These are phyloP conservation scores for Leucopternis melanops DNA, from an alignment of 2,113 vertebrate species.

Conservation along the genomic window DNA sequence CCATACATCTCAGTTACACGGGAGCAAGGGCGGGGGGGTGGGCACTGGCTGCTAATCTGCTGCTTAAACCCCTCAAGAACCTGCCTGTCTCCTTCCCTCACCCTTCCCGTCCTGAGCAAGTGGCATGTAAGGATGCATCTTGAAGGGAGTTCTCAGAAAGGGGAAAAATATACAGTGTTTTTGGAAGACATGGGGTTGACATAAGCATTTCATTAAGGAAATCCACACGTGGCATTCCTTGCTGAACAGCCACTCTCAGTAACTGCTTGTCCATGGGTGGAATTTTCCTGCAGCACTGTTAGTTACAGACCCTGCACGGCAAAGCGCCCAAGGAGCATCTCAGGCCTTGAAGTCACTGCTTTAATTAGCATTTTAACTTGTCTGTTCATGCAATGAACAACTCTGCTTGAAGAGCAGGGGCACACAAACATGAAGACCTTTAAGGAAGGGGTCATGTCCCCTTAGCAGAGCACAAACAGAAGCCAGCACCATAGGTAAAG, in stretches of 20 bases:
- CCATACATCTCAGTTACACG: not conserved
- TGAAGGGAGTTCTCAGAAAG: not conserved
- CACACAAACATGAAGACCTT: not conserved
- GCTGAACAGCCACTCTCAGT: not conserved
- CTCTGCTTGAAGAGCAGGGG: not conserved
- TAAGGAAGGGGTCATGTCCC: not conserved
- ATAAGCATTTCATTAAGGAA: not conserved
- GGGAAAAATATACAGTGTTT: not conserved
- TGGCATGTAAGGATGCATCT: not conserved
- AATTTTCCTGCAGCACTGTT: not conserved
- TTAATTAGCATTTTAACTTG: not conserved
- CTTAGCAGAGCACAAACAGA: not conserved
- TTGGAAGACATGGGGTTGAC: not conserved
- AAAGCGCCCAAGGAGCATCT: not conserved
- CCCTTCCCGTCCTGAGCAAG: not conserved
- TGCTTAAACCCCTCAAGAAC: not conserved
- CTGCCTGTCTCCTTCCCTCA: not conserved
- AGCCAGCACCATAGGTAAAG: not conserved
- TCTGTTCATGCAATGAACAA: not conserved
- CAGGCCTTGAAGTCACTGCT: not conserved
- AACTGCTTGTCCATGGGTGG: not conserved
- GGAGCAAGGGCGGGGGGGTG: rapidly evolving
- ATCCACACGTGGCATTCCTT: not conserved
- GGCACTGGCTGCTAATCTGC: not conserved
- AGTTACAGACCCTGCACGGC: not conserved